Evolutionary conservation across 53 echinoderm and acorn worm genomes (phyloP).

Genomic region (Echinometra lucunter): DNA sequence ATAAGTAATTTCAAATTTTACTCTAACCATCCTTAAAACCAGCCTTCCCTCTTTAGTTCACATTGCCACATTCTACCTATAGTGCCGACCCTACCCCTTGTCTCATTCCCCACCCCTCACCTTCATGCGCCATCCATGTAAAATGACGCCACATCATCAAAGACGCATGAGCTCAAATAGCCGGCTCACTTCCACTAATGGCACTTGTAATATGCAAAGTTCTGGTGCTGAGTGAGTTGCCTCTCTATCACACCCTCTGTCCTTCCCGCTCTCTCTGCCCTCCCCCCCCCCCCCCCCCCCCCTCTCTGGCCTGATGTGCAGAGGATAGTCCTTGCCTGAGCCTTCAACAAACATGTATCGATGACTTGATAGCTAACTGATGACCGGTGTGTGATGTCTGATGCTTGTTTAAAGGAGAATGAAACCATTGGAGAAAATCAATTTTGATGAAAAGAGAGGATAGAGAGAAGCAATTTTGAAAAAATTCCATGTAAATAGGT

Average conservation of each 20-base stretch:
- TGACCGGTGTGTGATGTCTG: neutral
- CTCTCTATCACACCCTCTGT: neutral
- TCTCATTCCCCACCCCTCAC: neutral
- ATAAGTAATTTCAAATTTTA: too few relatives aligned
- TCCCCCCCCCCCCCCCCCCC: neutral
- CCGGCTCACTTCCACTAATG: slow-evolving; percentile 25
- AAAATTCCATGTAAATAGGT: too few relatives aligned
- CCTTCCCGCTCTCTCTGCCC: neutral
- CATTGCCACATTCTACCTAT: too few relatives aligned
- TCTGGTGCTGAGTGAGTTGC: neutral
- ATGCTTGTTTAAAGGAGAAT: neutral
- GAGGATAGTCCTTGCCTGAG: slow-evolving; percentile 2
- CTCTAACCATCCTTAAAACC: too few relatives aligned
- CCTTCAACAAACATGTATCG: slow-evolving; percentile 33
- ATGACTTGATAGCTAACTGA: slow-evolving; percentile 17
- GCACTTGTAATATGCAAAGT: slow-evolving; percentile 38
- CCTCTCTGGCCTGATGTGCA: neutral
- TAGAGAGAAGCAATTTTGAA: too few relatives aligned
- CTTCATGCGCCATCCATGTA: neutral
- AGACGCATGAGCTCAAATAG: neutral
- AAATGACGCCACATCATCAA: neutral
- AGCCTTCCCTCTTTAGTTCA: too few relatives aligned
- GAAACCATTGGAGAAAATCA: too few relatives aligned
- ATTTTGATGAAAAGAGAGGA: too few relatives aligned
- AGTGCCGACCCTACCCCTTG: neutral